Evolutionary conservation across 92 coral and sea anemone species (phyloP).

Genomic region (Desmophyllum pertusum): DNA sequence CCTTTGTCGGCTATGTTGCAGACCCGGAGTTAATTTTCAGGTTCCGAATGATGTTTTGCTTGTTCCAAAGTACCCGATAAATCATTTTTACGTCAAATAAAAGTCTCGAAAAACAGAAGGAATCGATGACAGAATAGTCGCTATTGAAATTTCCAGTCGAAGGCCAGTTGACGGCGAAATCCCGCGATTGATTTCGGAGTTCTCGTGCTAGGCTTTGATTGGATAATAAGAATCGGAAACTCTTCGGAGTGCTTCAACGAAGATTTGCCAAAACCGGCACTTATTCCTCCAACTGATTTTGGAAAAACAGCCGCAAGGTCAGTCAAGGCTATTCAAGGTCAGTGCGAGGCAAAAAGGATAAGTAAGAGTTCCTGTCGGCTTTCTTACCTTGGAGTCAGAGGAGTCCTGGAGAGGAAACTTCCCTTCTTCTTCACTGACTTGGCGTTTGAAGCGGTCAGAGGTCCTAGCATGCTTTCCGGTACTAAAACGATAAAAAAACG

Average conservation of each 20-base stretch:
- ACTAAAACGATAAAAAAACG: constrained; percentile 48
- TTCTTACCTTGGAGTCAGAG: constrained; percentile 95
- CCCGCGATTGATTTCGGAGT: no score
- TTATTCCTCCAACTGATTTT: background rate
- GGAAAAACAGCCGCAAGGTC: no score
- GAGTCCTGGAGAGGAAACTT: constrained; percentile 93
- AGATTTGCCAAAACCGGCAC: background rate
- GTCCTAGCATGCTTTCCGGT: constrained; percentile 99
- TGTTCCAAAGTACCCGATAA: background rate
- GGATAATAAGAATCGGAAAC: no score
- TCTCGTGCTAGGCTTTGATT: no score
- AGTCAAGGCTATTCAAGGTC: background rate
- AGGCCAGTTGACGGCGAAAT: no score
- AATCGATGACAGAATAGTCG: background rate
- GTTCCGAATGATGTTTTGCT: no score
- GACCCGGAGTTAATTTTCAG: background rate
- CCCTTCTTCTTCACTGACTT: constrained; percentile 94
- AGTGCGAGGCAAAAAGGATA: background rate
- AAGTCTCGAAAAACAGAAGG: background rate
- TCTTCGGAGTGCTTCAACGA: no score
- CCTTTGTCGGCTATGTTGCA: background rate
- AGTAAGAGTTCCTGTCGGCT: no score
- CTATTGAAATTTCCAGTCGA: no score
- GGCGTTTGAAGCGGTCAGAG: constrained; percentile 63
- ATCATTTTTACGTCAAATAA: no score